Evolutionary conservation across 35 echinoderm and acorn worm species (phyloP), one percentile per base, ranked within the genome.

Genomic region (Apostichopus californicus): DNA sequence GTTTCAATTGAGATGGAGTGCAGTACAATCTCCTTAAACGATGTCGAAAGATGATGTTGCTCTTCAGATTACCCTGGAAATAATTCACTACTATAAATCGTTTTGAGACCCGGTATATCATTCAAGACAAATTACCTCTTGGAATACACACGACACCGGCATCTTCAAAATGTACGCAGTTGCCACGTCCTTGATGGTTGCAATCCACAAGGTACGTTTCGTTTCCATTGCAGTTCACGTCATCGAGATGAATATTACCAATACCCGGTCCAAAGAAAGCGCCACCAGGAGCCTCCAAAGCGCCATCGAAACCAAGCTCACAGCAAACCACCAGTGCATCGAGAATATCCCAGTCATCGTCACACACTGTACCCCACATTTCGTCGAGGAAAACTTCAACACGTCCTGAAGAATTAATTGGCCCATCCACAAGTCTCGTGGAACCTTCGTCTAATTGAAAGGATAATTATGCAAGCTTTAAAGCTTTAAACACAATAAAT

Each of bases 251-350:
- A 65, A 87, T 87, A 9, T 3, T n/a, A 25, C 85, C 85, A 5
- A 54, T 58, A 9, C 85, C 85, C 56, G 11, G 1, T 8, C 85
- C 85, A 23, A 87, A 87, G 25, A 61, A 0, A 5, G 85, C 85
- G 0, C 6, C 7, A 6, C 1, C 7, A 11, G n/a, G 12, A 2
- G 85, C 85, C 0, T 7, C 6, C 17, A 71, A 17, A 6, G 59
- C 85, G 5, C 85, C 64, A 9, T 26, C 11, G 57, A 87, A 92
- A 2, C 91, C 91, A 24, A 92, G 79, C 28, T 92, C 77, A 28
- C 52, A 58, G 52, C 93, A 94, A 8, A 87, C 81, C 14, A 94
- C 93, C 54, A 70, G 8, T 8, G 93, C 81, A 87, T 91, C 81
- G 9, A 15, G 34, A 6, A 77, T 11, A 63, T 91, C 81, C 89